Conservation (phyloP, 2,888 invertebrate genomes). For the Sinodicranocentrus sp. region DNA sequence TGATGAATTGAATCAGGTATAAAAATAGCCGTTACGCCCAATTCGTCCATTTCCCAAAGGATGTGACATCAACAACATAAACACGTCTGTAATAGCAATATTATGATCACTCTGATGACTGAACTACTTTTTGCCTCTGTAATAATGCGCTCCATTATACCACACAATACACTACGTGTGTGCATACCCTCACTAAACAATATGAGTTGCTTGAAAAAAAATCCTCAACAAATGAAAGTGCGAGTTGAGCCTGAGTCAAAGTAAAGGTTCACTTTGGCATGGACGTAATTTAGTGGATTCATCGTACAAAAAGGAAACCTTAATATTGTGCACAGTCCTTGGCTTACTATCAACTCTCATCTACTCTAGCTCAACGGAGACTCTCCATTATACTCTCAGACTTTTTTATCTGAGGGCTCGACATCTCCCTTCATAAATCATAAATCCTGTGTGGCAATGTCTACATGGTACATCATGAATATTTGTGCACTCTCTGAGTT, state of each 20-base stretch:
- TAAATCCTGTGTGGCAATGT: slow-evolving; percentile 13
- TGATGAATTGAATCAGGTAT: slow-evolving; percentile 50
- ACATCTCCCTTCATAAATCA: slow-evolving; percentile 55
- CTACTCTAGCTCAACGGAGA: slow-evolving; percentile 4
- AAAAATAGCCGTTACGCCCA: slow-evolving; percentile 62
- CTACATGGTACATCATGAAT: neutral
- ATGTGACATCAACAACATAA: slow-evolving; percentile 52
- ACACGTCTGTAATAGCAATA: slow-evolving; percentile 37
- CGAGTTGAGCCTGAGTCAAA: slow-evolving; percentile 23
- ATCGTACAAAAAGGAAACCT: slow-evolving; percentile 48
- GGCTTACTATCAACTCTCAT: slow-evolving; percentile 44
- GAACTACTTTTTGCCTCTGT: slow-evolving; percentile 51
- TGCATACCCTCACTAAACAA: neutral
- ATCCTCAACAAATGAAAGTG: slow-evolving; percentile 13
- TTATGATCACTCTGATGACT: slow-evolving; percentile 55
- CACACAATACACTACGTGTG: neutral
- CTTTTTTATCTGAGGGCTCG: slow-evolving; percentile 42
- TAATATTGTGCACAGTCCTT: slow-evolving; percentile 39
- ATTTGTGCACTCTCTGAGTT: neutral
- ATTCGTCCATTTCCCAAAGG: slow-evolving; percentile 56
- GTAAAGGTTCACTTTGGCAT: slow-evolving; percentile 13
- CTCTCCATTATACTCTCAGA: neutral
- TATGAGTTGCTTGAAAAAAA: neutral
- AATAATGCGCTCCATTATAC: slow-evolving; percentile 15
- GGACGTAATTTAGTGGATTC: slow-evolving; percentile 30